Base-by-base conservation (phyloP, 2,888 invertebrate species). In the Diloba caeruleocephala region DNA sequence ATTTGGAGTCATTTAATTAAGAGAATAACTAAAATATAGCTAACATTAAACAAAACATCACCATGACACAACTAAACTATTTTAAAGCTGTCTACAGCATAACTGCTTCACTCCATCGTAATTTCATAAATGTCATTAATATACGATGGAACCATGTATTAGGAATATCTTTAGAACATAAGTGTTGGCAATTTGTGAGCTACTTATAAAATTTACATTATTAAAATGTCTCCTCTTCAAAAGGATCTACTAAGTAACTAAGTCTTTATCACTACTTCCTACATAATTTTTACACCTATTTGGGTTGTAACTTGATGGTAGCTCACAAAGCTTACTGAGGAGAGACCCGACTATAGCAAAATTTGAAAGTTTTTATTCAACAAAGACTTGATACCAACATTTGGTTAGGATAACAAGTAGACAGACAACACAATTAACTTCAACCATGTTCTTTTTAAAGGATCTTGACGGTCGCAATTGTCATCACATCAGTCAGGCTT, bases 61-160 rank as follows among this genome's bases (percentile, higher is more conserved):
- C 70, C 67, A 76, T 80, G 79, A 78, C 73, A 68, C 41, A 70
- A 76, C 70, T 77, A 88, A 86, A 87, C 83, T 86, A 89, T 82
- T 72, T 90, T 90, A 90, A 91, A 90, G 89, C 91, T 90, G 82
- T 82, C 84, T 81, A 84, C 72, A 80, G 80, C 83, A 81, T 88
- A 89, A 89, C 90, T 88, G 88, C 87, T 77, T 73, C 38, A 45
- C 36, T 52, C 26, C 25, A n/a, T 60, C 32, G 33, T 33, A 33
- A 54, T 49, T 33, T 37, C 13, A 49, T 26, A 46, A 37, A 42
- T 41, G n/a, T n/a, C n/a, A n/a, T 25, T 45, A 6, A 8, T n/a
- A 15, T 19, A 28, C 23, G 12, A 37, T 1, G 25, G 19, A 17
- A 29, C 28, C 42, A 9, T n/a, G 9, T 15, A 23, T 33, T 26